Conservation (phyloP, 2,797 vertebrate genomes). For the Alfaro cultratus region DNA sequence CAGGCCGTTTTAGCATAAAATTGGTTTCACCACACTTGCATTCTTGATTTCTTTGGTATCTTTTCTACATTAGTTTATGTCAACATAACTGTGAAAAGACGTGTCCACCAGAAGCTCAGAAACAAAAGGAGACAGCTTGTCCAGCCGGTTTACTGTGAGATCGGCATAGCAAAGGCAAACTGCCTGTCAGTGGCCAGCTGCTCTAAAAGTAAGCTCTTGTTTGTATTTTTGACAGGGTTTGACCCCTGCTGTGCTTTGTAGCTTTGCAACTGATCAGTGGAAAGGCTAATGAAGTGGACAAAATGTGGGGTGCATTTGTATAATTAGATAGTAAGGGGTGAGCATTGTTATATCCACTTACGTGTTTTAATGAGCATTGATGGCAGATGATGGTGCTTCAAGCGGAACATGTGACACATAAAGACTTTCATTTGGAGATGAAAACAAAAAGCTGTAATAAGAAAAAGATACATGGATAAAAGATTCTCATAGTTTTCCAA, state of each 20-base stretch:
- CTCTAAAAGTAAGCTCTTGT: conserved; percentile 26
- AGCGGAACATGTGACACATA: not conserved
- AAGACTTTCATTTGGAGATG: not conserved
- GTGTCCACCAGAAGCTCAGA: not conserved
- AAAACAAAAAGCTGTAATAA: not conserved
- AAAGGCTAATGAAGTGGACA: conserved; percentile 3
- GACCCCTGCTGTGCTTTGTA: conserved; percentile 35
- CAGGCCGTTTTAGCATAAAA: too few species aligned
- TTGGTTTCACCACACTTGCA: not conserved
- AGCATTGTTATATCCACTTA: conserved; percentile 30
- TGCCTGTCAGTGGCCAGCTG: not conserved
- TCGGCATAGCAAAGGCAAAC: conserved; percentile 24
- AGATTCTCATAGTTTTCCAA: not conserved
- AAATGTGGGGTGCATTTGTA: conserved; percentile 39
- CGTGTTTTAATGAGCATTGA: conserved; percentile 48
- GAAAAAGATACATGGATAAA: not conserved
- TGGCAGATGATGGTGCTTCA: conserved; percentile 1
- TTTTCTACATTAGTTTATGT: not conserved
- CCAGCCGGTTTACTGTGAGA: conserved; percentile 42
- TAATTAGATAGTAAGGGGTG: conserved; percentile 48
- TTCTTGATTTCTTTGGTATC: not conserved
- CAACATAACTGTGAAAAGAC: not conserved
- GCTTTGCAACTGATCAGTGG: conserved; percentile 18
- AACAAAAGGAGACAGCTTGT: conserved; percentile 16
- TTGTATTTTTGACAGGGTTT: conserved; percentile 38